Evolutionary conservation across 2,888 invertebrate species (phyloP).

Genomic region (Tetropium fuscum): DNA sequence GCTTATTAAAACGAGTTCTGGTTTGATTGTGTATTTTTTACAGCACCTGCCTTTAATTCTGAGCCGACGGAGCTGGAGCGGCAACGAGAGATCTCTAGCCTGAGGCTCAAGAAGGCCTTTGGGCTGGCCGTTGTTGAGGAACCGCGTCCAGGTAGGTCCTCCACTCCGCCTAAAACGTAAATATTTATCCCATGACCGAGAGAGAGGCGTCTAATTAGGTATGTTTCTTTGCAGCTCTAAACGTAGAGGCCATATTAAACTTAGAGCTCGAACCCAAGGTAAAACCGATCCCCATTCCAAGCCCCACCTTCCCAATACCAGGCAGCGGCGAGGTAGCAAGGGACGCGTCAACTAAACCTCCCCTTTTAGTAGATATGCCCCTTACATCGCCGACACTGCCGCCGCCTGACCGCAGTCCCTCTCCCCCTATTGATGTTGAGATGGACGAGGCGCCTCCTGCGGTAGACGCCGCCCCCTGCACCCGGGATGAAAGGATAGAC

Average conservation of each 20-base stretch:
- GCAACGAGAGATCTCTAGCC: constrained; percentile 88
- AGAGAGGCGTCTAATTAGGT: background rate
- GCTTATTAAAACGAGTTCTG: no score
- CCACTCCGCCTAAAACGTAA: background rate
- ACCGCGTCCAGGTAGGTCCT: constrained; percentile 67
- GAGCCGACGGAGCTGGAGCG: constrained; percentile 88
- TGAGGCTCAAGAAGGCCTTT: constrained; percentile 85
- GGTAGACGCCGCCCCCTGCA: background rate
- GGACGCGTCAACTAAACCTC: constrained; percentile 5
- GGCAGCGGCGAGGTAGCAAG: constrained; percentile 48
- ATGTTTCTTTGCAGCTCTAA: constrained; percentile 53
- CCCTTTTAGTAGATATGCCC: constrained; percentile 12
- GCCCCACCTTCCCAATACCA: constrained; percentile 59
- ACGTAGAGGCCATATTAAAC: constrained; percentile 60
- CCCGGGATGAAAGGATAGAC: constrained; percentile 14
- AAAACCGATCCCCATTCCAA: constrained; percentile 52
- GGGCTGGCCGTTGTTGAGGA: constrained; percentile 80
- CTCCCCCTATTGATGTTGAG: background rate
- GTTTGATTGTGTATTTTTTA: no score
- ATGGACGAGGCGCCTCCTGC: constrained; percentile 3
- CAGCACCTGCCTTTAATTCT: constrained; percentile 78
- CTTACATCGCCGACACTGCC: constrained; percentile 3
- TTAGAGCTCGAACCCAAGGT: constrained; percentile 57
- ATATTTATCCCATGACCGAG: background rate
- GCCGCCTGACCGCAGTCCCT: constrained; percentile 4